Percentiles rank a stretch among this genome's conserved stretches.
These are phyloP conservation scores for Pteropus rufus DNA, from an alignment of 2,797 vertebrate species.

Conservation along the genomic window DNA sequence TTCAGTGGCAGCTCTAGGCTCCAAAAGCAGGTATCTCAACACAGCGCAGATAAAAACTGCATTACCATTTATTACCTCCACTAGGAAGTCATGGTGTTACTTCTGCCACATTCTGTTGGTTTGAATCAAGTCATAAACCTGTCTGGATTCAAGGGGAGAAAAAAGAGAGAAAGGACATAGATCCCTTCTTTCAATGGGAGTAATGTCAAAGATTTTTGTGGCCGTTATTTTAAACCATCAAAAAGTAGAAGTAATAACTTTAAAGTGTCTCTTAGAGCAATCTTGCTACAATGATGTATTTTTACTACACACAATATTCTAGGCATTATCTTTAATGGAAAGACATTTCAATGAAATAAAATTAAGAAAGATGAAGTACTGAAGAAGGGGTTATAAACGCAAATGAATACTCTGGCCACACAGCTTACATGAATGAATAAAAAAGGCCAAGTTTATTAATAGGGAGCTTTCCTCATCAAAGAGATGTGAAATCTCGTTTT, in stretches of 20 bases:
- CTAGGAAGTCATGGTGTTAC: background rate
- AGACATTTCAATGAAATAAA: background rate
- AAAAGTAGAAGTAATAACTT: background rate
- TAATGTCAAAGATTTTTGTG: background rate
- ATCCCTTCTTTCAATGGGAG: background rate
- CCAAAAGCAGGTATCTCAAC: background rate
- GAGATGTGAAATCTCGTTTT: background rate
- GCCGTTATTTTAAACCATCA: background rate
- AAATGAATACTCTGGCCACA: background rate
- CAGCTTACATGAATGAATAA: background rate
- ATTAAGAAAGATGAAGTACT: background rate
- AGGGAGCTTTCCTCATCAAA: background rate
- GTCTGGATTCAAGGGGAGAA: background rate
- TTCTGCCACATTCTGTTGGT: background rate
- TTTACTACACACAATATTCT: background rate
- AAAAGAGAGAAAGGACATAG: background rate
- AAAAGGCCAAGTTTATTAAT: background rate
- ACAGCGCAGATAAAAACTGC: background rate
- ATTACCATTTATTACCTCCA: background rate
- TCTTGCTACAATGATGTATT: background rate
- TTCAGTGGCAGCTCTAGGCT: background rate
- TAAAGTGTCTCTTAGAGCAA: background rate
- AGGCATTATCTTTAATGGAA: slow-evolving; percentile 17
- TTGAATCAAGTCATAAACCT: background rate
- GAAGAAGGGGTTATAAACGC: background rate